A percentile compares a stretch with the other conserved stretches of the same genome.
Evolutionary conservation across 2,797 vertebrate species (phyloP).

Genomic region (Picus viridis): DNA sequence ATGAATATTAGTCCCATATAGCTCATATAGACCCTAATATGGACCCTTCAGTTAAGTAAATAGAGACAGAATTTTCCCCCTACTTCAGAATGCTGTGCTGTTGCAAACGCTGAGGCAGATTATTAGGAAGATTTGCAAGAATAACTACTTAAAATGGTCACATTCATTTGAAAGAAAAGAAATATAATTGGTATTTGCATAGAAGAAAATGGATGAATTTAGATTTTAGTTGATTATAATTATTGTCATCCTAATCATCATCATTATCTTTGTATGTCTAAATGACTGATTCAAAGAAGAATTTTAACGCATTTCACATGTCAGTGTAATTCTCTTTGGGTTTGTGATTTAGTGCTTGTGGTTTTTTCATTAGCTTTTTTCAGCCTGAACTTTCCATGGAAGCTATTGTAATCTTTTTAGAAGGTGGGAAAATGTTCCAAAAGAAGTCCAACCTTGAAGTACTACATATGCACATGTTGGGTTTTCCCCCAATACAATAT

Average conservation of each 20-base stretch:
- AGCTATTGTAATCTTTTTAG: conserved; percentile 60
- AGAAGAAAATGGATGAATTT: conserved; percentile 72
- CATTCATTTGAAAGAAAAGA: conserved; percentile 68
- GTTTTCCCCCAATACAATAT: neutral
- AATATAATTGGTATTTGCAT: conserved; percentile 73
- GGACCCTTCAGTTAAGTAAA: neutral
- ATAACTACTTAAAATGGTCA: conserved; percentile 58
- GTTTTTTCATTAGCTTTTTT: conserved; percentile 69
- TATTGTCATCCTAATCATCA: conserved; percentile 73
- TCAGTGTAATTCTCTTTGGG: conserved; percentile 68
- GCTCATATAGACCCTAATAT: neutral
- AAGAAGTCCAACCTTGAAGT: conserved; percentile 31
- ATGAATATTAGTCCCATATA: neutral
- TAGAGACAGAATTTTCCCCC: neutral
- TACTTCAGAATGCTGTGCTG: neutral
- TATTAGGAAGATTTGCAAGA: conserved; percentile 65
- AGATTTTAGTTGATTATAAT: conserved; percentile 76
- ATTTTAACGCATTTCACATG: conserved; percentile 67
- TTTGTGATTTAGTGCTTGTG: conserved; percentile 44
- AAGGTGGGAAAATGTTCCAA: conserved; percentile 33
- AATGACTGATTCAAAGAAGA: conserved; percentile 69
- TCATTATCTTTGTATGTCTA: conserved; percentile 74
- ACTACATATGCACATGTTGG: neutral
- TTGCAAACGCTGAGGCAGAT: conserved; percentile 53
- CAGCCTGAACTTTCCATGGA: conserved; percentile 60